Conservation (phyloP, 2,113 vertebrate species). For the Petrocephalus microphthalmus region DNA sequence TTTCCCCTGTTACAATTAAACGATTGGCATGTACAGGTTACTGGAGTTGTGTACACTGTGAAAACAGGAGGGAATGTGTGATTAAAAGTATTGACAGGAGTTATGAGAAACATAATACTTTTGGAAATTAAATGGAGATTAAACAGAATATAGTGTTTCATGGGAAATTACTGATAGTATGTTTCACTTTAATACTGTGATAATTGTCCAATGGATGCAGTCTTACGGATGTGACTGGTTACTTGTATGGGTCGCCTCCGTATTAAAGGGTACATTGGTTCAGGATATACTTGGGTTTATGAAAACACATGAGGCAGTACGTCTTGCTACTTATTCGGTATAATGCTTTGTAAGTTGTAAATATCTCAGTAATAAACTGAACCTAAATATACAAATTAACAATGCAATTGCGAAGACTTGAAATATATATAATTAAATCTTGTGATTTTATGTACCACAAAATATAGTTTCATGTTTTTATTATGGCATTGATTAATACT, state of each 20-base stretch:
- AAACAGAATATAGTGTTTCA: slow-evolving; percentile 9
- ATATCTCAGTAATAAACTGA: neutral
- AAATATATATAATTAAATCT: neutral
- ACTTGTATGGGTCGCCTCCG: neutral
- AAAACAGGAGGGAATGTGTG: slow-evolving; percentile 16
- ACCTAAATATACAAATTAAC: neutral
- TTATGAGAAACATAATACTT: neutral
- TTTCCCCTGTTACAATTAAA: neutral
- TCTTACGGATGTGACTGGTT: neutral
- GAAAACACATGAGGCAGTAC: neutral
- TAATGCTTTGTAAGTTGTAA: neutral
- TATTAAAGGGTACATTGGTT: slow-evolving; percentile 3
- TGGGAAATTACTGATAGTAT: slow-evolving; percentile 10
- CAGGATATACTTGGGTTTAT: neutral
- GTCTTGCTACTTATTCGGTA: neutral
- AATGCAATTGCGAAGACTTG: slow-evolving; percentile 11
- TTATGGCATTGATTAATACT: neutral
- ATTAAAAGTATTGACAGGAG: neutral
- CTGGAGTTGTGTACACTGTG: slow-evolving; percentile 38
- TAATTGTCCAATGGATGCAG: neutral
- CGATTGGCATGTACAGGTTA: slow-evolving; percentile 10
- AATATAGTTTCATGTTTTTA: slow-evolving; percentile 2
- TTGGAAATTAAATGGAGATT: neutral
- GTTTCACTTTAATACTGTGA: slow-evolving; percentile 10
- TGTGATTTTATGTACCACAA: neutral